phyloP scores from a whole-genome alignment of 2,113 vertebrate species.

The Microcebus ravelobensis region DNA sequence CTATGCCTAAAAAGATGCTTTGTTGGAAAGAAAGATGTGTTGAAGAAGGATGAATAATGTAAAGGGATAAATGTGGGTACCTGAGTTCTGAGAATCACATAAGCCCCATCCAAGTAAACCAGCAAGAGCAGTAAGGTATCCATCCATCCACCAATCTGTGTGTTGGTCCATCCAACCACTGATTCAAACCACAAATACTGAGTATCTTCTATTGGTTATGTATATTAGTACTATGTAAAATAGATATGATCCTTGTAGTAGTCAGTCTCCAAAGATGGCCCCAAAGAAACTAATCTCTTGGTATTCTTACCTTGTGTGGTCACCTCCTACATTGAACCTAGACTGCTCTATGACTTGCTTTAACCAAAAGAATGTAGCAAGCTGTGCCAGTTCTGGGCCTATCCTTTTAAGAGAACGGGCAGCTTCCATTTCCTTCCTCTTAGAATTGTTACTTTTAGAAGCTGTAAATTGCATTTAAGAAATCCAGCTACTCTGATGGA shows the following conservation, averaged over 20 bases:
- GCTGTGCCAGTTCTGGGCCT: neutral
- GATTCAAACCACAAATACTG: neutral
- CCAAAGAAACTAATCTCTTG: neutral
- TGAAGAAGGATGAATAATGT: neutral
- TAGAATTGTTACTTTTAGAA: slow-evolving; percentile 11
- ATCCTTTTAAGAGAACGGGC: neutral
- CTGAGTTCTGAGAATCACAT: neutral
- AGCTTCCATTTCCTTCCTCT: neutral
- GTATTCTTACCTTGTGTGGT: neutral
- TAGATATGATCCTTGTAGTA: neutral
- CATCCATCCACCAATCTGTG: neutral
- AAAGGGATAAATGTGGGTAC: neutral
- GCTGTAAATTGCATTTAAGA: neutral
- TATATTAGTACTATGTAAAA: neutral
- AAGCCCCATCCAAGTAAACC: neutral
- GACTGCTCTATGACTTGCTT: neutral
- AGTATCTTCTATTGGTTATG: neutral
- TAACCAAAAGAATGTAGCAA: neutral
- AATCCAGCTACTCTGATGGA: neutral
- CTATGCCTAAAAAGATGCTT: slow-evolving; percentile 6
- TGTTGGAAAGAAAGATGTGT: neutral
- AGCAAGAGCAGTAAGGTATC: neutral
- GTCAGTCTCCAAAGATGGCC: neutral
- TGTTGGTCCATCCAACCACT: neutral
- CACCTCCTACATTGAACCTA: neutral